Percentiles rank a stretch among this genome's conserved stretches.
Conservation (phyloP, 30 jellyfish, hydroid and myxozoan genomes). For the Cassiopea xamachana region DNA sequence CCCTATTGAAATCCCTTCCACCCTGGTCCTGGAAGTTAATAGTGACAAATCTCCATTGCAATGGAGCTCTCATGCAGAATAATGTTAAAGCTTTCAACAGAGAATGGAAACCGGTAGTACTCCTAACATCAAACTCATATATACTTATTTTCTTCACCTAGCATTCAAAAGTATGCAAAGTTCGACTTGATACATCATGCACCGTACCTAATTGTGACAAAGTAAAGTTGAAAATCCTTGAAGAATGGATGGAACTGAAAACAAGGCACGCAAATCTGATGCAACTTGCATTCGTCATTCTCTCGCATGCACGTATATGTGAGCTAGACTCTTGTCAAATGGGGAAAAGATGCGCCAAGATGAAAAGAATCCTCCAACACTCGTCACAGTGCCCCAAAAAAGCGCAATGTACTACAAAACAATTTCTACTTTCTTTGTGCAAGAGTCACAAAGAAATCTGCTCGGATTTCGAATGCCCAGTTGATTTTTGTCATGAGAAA, state of each 20-base stretch:
- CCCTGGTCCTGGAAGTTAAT: no score
- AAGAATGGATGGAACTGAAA: constrained; percentile 63
- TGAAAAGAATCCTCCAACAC: constrained; percentile 61
- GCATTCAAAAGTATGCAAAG: constrained; percentile 74
- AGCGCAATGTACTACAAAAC: constrained; percentile 49
- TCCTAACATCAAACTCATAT: no score
- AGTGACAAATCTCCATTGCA: no score
- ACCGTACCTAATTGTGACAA: constrained; percentile 75
- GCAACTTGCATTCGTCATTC: constrained; percentile 47
- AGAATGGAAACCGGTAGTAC: no score
- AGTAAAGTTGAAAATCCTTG: constrained; percentile 50
- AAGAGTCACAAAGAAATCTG: constrained; percentile 62
- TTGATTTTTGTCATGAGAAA: constrained; percentile 67
- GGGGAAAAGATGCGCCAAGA: constrained; percentile 59
- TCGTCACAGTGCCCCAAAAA: constrained; percentile 45
- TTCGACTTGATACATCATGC: constrained; percentile 42
- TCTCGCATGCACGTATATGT: constrained; percentile 71
- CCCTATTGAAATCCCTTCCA: no score
- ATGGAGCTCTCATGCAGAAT: no score
- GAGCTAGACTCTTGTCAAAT: constrained; percentile 25
- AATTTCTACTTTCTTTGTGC: constrained; percentile 55
- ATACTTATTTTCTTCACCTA: background rate
- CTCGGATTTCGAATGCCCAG: constrained; percentile 51
- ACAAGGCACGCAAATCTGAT: constrained; percentile 48
- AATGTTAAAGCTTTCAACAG: no score